Evolutionary conservation across 2,113 vertebrate genomes (phyloP).

Genomic region (Xenopus borealis): DNA sequence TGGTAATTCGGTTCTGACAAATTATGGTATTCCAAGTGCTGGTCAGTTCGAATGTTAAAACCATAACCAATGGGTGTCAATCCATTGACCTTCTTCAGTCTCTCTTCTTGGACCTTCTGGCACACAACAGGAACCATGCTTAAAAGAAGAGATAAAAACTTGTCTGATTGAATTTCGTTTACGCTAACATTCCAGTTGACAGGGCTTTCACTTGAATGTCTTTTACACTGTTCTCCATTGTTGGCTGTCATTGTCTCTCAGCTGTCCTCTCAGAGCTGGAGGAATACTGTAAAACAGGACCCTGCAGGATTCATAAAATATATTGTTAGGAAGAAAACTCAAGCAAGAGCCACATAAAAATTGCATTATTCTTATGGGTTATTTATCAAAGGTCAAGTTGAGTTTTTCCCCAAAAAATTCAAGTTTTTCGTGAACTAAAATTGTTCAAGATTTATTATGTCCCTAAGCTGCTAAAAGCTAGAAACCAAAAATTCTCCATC

Average conservation of each 20-base stretch:
- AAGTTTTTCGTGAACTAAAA: too few relatives aligned
- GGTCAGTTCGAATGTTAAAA: conserved; percentile 71
- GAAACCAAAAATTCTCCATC: too few relatives aligned
- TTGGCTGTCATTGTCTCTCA: conserved; percentile 20
- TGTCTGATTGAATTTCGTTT: conserved; percentile 74
- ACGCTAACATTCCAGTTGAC: conserved; percentile 71
- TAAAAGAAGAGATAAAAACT: conserved; percentile 76
- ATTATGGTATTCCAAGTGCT: conserved; percentile 71
- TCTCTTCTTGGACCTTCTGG: conserved; percentile 85
- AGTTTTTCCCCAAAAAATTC: too few relatives aligned
- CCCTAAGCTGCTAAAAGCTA: too few relatives aligned
- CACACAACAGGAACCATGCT: conserved; percentile 91
- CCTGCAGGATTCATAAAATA: background rate
- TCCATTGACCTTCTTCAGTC: conserved; percentile 77
- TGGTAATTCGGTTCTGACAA: conserved; percentile 71
- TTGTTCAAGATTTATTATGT: too few relatives aligned
- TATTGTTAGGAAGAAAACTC: too few relatives aligned
- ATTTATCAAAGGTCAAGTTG: too few relatives aligned
- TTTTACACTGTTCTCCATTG: background rate
- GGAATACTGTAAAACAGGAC: background rate
- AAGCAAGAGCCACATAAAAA: too few relatives aligned
- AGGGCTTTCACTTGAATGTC: conserved; percentile 57
- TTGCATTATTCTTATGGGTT: too few relatives aligned
- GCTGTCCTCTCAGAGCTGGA: background rate
- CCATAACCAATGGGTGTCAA: conserved; percentile 63